Evolutionary conservation across 2,113 vertebrate species (phyloP).

Genomic region (Pungitius pungitius): DNA sequence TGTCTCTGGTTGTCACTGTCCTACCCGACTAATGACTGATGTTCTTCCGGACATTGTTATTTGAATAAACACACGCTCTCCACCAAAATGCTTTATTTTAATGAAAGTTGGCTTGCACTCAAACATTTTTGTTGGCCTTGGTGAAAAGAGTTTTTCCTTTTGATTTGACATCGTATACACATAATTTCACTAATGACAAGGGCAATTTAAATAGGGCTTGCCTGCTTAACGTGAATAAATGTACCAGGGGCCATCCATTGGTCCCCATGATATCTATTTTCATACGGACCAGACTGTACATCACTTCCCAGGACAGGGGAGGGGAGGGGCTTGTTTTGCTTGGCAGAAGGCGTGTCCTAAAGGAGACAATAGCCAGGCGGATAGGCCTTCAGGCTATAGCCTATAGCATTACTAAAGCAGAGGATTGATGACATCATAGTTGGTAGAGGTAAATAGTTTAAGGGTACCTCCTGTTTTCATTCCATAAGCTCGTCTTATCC

Average conservation of each 20-base stretch:
- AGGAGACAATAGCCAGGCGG: not conserved
- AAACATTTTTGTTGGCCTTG: not conserved
- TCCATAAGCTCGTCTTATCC: not conserved
- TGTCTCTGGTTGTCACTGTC: not conserved
- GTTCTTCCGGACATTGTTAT: not conserved
- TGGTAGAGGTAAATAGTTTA: not conserved
- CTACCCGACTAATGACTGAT: not conserved
- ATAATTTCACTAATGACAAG: not conserved
- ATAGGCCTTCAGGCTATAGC: not conserved
- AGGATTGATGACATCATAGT: not conserved
- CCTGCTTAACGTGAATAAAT: not conserved
- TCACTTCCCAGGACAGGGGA: not conserved
- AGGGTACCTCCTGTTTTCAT: too few species aligned
- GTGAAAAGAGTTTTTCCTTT: not conserved
- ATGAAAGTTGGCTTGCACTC: not conserved
- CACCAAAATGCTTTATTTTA: not conserved
- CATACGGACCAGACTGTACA: not conserved
- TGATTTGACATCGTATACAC: not conserved
- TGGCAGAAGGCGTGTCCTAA: slow-evolving; percentile 26
- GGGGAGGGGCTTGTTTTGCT: not conserved
- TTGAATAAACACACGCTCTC: not conserved
- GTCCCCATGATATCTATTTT: not conserved
- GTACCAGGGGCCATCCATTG: not conserved
- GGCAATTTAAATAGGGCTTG: too few species aligned
- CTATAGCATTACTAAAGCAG: not conserved